Evolutionary conservation across 2,888 invertebrate species (phyloP).

Genomic region (Ectropis crepuscularia): DNA sequence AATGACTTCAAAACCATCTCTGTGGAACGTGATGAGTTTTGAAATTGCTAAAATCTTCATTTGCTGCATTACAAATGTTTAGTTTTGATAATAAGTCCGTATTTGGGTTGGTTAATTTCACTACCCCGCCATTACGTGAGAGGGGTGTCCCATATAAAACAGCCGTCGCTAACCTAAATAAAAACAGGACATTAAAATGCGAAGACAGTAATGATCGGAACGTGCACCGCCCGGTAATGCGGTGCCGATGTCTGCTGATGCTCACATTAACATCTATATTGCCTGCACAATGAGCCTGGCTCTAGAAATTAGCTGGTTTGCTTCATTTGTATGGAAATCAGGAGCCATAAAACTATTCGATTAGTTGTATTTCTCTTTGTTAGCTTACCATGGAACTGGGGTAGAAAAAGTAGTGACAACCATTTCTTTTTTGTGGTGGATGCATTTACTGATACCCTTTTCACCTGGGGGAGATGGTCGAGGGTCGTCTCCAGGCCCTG

Average conservation of each 20-base stretch:
- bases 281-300: slow-evolving; percentile 43
- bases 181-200: slow-evolving; percentile 24
- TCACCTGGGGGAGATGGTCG: no score
- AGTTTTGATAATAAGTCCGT: no score
- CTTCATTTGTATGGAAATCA: slow-evolving; percentile 55
- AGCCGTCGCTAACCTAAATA: slow-evolving; percentile 6
- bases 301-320: slow-evolving; percentile 41
- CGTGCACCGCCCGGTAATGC: slow-evolving; percentile 30
- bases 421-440: no score
- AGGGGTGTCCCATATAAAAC: not conserved
- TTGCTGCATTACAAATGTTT: no score
- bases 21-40: not conserved
- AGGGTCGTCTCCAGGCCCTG: no score
- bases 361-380: slow-evolving; percentile 24
- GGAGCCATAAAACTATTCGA: slow-evolving; percentile 30
- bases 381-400: slow-evolving; percentile 4
- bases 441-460: no score
- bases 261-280: slow-evolving; percentile 55
- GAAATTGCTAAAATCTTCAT: not conserved
- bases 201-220: slow-evolving; percentile 22
- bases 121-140: no score
- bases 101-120: no score
- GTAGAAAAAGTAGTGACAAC: no score
- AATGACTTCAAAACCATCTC: no score
- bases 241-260: slow-evolving; percentile 44